A percentile compares a stretch with the other conserved stretches of the same genome.
Conservation (phyloP, 2,113 vertebrate species). For the Paedocypris sp. region DNA sequence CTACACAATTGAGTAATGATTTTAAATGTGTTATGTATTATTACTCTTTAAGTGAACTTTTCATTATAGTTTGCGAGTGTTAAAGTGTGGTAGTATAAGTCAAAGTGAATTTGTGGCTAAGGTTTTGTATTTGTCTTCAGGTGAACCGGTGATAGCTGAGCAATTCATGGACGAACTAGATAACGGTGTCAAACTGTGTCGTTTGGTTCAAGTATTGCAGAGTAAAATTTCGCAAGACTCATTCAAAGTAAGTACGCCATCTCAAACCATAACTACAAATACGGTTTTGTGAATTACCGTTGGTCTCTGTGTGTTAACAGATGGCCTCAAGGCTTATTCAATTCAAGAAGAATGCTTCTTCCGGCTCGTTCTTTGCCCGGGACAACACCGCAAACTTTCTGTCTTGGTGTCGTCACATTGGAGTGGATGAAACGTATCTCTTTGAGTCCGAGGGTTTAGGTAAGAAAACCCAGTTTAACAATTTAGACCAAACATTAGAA, state of each 20-base stretch:
- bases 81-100: too few relatives aligned
- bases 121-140: slow-evolving; percentile 28
- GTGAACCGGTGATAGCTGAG: slow-evolving; percentile 68
- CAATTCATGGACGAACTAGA: slow-evolving; percentile 63
- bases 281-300: background rate
- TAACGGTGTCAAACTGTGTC: slow-evolving; percentile 70
- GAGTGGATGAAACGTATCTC: slow-evolving; percentile 86
- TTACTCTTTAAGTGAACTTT: too few relatives aligned
- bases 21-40: too few relatives aligned
- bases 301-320: slow-evolving; percentile 48
- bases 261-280: background rate
- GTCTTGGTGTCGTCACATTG: slow-evolving; percentile 79
- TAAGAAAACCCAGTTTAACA: slow-evolving; percentile 39
- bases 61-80: too few relatives aligned
- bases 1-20: too few relatives aligned
- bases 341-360: slow-evolving; percentile 80
- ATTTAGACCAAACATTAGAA: background rate
- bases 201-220: slow-evolving; percentile 75
- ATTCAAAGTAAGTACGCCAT: slow-evolving; percentile 39
- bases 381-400: slow-evolving; percentile 98
- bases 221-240: slow-evolving; percentile 63
- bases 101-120: too few relatives aligned
- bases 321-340: slow-evolving; percentile 78
- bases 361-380: slow-evolving; percentile 92
- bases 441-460: slow-evolving; percentile 97